Conservation (phyloP, 2,888 invertebrate species). For the Schrankia costaestrigalis region DNA sequence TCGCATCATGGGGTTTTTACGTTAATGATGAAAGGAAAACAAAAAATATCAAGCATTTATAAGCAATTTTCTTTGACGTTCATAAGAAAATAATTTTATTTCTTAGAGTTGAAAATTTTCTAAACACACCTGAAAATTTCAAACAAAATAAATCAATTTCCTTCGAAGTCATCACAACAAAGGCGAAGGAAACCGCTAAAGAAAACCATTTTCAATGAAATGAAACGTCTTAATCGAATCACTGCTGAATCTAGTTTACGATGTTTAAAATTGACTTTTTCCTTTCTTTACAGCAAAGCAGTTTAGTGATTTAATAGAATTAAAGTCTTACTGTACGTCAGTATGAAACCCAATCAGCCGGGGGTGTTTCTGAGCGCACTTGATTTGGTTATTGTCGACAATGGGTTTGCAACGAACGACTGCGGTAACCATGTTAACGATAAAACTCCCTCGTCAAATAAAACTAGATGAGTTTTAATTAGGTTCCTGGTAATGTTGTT, state of each 20-base stretch:
- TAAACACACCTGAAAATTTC: no score
- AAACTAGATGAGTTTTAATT: constrained; percentile 40
- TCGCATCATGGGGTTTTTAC: no score
- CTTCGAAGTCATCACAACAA: constrained; percentile 11
- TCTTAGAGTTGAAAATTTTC: no score
- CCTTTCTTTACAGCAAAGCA: constrained; percentile 27
- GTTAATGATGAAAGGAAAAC: no score
- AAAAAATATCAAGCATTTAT: no score
- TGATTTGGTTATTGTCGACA: constrained; percentile 46
- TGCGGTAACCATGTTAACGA: constrained; percentile 49
- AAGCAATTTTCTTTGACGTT: no score
- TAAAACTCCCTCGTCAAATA: constrained; percentile 49
- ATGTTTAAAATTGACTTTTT: constrained; percentile 27
- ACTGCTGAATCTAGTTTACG: constrained; percentile 30
- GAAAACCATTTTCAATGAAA: constrained; percentile 27
- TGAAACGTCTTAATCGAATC: constrained; percentile 34
- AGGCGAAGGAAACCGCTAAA: constrained; percentile 19
- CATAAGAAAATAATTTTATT: no score
- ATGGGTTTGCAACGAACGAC: constrained; percentile 45
- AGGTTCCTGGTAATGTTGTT: constrained; percentile 18
- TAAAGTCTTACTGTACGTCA: constrained; percentile 33
- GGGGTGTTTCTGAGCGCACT: constrained; percentile 34
- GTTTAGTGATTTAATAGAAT: constrained; percentile 35
- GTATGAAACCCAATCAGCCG: constrained; percentile 38
- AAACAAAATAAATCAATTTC: no score